Evolutionary conservation across 2,888 invertebrate genomes (phyloP), one percentile per base, ranked within the genome.

Genomic region (Cephalotes varians): DNA sequence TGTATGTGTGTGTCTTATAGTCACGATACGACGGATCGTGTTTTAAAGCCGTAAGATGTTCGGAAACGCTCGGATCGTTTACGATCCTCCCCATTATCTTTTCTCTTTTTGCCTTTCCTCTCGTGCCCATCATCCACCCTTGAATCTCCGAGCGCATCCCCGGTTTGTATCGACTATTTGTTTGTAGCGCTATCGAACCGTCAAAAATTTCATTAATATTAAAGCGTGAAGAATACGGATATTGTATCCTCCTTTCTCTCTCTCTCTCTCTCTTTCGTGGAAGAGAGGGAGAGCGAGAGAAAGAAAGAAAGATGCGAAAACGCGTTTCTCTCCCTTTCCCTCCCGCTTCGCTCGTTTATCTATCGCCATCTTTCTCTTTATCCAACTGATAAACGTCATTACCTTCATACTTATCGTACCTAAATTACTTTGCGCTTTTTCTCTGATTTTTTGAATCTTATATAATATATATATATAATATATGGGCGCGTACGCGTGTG

Each of bases 401-500:
- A 90, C 84, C 89, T 87, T 90, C 86, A 82, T 90, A 89, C 84
- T 86, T 84, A 81, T 74, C 76, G 77, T 84, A 73, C 83, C 86
- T 89, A 88, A 80, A 85, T 85, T 87, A 90, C n/a, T 84, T 67
- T 76, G 60, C 54, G 12, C 10, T 25, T 51, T 25, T 34, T 28
- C 37, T 74, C 37, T 64, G 21, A 3, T 77, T 84, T 90, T 65
- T 83, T 56, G 44, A 81, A 86, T 90, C 91, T 86, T 87, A 88
- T 90, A 86, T 90, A 90, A 87, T 91, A 88, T 60, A n/a, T 89
- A 88, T 90, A 85, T 87, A 90, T 88, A 88, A 60, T 62, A 47
- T 47, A 10, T 47, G 18, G 37, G 15, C 21, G 2, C 15, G 18
- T 62, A 25, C 25, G 37, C 1, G 80, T n/a, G 34, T 47, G 81